Evolutionary conservation across 2,888 invertebrate genomes (phyloP).

Genomic region (Noctuana brunneofusca): DNA sequence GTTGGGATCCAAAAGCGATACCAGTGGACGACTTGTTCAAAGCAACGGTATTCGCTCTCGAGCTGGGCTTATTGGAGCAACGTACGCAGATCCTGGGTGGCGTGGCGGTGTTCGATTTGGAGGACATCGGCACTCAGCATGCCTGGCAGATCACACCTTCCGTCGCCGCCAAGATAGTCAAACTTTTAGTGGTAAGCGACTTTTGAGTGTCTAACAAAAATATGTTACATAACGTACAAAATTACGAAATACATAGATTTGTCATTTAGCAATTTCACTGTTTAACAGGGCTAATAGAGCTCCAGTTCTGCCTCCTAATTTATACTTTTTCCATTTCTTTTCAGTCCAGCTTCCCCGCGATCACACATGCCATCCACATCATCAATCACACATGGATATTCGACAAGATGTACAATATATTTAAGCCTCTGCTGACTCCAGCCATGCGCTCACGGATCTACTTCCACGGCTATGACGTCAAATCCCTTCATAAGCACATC

Average conservation of each 20-base stretch:
- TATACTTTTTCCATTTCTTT: conserved; percentile 43
- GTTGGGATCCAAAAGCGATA: conserved; percentile 88
- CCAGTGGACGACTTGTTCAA: conserved; percentile 85
- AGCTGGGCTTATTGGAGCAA: conserved; percentile 89
- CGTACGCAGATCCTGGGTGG: conserved; percentile 90
- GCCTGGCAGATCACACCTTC: conserved; percentile 89
- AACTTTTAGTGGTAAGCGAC: conserved; percentile 85
- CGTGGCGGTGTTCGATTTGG: conserved; percentile 89
- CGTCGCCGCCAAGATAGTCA: conserved; percentile 86
- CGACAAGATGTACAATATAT: conserved; percentile 89
- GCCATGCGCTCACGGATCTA: conserved; percentile 85
- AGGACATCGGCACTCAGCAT: conserved; percentile 87
- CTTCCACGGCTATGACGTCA: conserved; percentile 89
- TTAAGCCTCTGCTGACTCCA: conserved; percentile 88
- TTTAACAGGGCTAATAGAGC: too few relatives aligned
- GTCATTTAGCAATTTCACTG: neutral
- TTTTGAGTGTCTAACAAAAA: neutral
- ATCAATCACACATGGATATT: conserved; percentile 92
- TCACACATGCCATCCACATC: conserved; percentile 89
- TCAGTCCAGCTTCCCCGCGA: conserved; percentile 88
- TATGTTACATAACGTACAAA: too few relatives aligned
- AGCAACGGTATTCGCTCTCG: conserved; percentile 86
- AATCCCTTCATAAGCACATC: conserved; percentile 89
- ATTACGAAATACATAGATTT: neutral
- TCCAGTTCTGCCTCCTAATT: too few relatives aligned